These are phyloP conservation scores for Ladona fulva DNA, from an alignment of 1,140 invertebrate species.

Conservation along the genomic window DNA sequence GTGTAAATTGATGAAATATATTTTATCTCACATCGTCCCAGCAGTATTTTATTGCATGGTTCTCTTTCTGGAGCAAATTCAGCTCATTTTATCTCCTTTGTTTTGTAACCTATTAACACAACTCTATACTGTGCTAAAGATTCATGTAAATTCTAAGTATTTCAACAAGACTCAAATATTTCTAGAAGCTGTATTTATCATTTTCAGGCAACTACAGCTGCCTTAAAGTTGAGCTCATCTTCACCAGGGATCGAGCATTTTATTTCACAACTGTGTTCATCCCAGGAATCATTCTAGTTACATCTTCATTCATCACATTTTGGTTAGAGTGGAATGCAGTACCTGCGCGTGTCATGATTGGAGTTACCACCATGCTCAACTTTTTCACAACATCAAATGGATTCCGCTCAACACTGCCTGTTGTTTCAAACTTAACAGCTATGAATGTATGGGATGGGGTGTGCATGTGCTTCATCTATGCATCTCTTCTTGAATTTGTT, in stretches of 20 bases:
- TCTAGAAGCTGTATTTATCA: neutral
- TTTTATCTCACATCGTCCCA: too few species aligned
- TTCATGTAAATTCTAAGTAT: too few species aligned
- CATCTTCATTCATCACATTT: constrained; percentile 89
- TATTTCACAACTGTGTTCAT: constrained; percentile 95
- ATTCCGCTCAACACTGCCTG: constrained; percentile 79
- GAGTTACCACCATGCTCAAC: constrained; percentile 94
- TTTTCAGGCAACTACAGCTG: constrained; percentile 85
- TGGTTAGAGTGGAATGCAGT: constrained; percentile 96
- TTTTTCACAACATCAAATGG: constrained; percentile 92
- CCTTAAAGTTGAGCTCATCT: constrained; percentile 80
- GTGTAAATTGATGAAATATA: too few species aligned
- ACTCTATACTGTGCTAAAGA: too few species aligned
- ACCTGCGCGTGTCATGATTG: constrained; percentile 86
- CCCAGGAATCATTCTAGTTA: constrained; percentile 89
- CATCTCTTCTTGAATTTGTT: constrained; percentile 84
- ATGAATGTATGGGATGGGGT: constrained; percentile 96
- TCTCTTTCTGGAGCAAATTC: too few species aligned
- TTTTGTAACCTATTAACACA: too few species aligned
- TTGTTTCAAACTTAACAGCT: constrained; percentile 85
- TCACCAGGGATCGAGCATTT: constrained; percentile 87
- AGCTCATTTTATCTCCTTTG: too few species aligned
- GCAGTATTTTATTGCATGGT: too few species aligned
- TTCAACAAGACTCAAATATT: too few species aligned
- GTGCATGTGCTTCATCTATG: constrained; percentile 94